Evolutionary conservation across 23 tunicate species (phyloP), one percentile per base, ranked within the genome.

Genomic region (Phallusia fumigata): DNA sequence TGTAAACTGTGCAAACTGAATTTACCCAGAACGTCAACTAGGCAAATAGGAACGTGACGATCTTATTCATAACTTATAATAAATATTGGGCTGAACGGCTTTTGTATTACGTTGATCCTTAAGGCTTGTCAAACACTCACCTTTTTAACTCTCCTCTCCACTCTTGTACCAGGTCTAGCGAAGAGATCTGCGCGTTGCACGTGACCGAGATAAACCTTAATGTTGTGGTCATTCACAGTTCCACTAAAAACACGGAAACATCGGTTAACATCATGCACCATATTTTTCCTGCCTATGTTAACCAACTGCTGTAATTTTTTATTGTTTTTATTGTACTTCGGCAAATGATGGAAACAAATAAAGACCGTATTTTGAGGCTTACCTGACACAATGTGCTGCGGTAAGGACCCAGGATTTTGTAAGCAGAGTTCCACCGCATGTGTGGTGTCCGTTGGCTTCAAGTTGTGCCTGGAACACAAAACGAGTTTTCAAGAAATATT

Each of bases 351-450:
- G 5, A 10, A 40, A 5, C 19, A 52, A 5, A 6, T 24, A 3
- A 1, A 36, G 30, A 0, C 24, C 8, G 40, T 49, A 15, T 77
- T 3, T 40, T 40, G 18, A 45, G 19, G 34, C 53, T 77, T 36
- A 77, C 81, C 58, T 53, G 30, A 45, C 19, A 34, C 81, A 77
- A 30, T 32, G 32, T 35, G 53, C 58, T 35, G 81, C 33, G 10
- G 81, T 77, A n/a, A 77, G 31, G 5, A 77, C 10, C 53, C 53
- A 77, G 35, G 33, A 30, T 28, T 77, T 34, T 5, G 81, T 21
- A n/a, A 77, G 22, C 30, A 77, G 58, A 45, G 81, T 77, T 36
- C 53, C 81, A 31, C 81, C 81, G 58, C 81, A 77, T 19, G 40
- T 47, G 58, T 77, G 53, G 1, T 35, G 53, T 19, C 77, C 77